Conservation (phyloP, 2,888 invertebrate genomes). For the Andrena hattorfiana region DNA sequence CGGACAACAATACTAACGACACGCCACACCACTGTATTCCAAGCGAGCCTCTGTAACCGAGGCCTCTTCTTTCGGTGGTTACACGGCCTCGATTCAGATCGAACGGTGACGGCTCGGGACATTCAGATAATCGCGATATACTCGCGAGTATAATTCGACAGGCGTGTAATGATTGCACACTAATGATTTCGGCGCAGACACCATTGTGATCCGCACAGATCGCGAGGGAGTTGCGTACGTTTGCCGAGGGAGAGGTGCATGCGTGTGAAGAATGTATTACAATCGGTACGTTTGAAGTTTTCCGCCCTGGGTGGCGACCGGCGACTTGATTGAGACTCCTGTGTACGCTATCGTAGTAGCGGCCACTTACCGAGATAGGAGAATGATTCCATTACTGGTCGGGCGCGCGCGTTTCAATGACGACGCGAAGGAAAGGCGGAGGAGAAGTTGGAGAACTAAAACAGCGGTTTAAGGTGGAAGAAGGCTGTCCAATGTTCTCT, state of each 20-base stretch:
- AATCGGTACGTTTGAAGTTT: neutral
- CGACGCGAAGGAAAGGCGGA: slow-evolving; percentile 31
- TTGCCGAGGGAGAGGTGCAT: neutral
- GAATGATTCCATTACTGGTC: slow-evolving; percentile 39
- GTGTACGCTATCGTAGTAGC: slow-evolving; percentile 19
- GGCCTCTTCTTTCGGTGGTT: slow-evolving; percentile 8
- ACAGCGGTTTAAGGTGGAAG: slow-evolving; percentile 56
- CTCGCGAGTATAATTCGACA: slow-evolving; percentile 37
- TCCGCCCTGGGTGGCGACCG: neutral
- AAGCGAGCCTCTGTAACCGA: neutral
- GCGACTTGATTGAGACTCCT: slow-evolving; percentile 8
- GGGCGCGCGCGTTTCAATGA: slow-evolving; percentile 28
- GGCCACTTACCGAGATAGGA: slow-evolving; percentile 28
- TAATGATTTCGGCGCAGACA: slow-evolving; percentile 45
- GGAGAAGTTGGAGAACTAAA: slow-evolving; percentile 42
- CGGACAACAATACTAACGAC: slow-evolving; percentile 71
- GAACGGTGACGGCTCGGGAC: slow-evolving; percentile 28
- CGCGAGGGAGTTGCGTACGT: neutral
- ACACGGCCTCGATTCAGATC: slow-evolving; percentile 38
- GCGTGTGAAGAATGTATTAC: neutral
- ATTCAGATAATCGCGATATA: slow-evolving; percentile 37
- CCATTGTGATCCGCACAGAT: slow-evolving; percentile 13
- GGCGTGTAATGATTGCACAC: slow-evolving; percentile 40
- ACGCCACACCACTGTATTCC: slow-evolving; percentile 28
- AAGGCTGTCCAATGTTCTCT: slow-evolving; percentile 70